These are phyloP conservation scores for Miniopterus natalensis DNA, from an alignment of 2,113 vertebrate species.

Conservation along the genomic window DNA sequence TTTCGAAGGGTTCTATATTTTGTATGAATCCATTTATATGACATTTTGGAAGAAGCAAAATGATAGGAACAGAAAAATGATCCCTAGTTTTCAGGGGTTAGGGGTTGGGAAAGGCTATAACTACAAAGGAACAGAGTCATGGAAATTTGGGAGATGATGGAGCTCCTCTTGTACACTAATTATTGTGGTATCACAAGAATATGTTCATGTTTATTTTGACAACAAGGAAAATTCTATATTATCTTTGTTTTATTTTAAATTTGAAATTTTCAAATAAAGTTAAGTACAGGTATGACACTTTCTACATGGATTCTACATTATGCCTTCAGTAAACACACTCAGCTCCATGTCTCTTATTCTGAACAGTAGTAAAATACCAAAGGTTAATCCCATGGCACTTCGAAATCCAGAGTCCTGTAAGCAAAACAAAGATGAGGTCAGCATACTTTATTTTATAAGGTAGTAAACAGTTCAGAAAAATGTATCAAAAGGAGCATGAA, in stretches of 20 bases:
- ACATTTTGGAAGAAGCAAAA: neutral
- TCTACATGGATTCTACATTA: neutral
- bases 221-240: neutral
- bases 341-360: neutral
- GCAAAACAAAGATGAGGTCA: neutral
- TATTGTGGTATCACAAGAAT: neutral
- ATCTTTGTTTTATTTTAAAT: constrained; percentile 20
- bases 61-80: neutral
- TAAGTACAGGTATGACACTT: neutral
- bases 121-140: neutral
- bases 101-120: neutral
- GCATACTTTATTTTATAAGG: neutral
- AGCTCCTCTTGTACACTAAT: neutral
- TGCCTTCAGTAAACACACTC: neutral
- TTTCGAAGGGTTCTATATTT: neutral
- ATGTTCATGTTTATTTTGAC: neutral
- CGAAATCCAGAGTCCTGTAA: neutral
- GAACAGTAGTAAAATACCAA: neutral
- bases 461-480: neutral
- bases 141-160: neutral
- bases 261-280: neutral
- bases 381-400: neutral
- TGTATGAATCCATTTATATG: neutral
- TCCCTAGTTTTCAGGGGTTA: neutral
- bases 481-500: neutral